Evolutionary conservation across 2,888 invertebrate genomes (phyloP).

Genomic region (Drosophila bunnanda): DNA sequence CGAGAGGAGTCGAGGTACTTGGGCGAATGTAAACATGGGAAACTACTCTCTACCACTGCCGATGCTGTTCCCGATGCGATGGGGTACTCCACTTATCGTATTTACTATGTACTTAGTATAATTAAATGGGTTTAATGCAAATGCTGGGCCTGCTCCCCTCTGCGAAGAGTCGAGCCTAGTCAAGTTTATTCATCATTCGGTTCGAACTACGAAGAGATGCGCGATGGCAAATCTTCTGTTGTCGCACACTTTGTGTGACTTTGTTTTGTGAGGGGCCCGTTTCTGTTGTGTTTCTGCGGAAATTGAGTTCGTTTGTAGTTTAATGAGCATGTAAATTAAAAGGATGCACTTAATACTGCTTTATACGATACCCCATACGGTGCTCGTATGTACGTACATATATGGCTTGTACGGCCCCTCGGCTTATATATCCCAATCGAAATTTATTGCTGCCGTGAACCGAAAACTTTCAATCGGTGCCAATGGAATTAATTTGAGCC

Average conservation of each 20-base stretch:
- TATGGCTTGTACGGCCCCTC: slow-evolving; percentile 20
- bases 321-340: slow-evolving; percentile 79
- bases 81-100: slow-evolving; percentile 56
- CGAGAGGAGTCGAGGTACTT: slow-evolving; percentile 34
- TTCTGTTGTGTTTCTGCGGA: slow-evolving; percentile 42
- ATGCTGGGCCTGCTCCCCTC: slow-evolving; percentile 42
- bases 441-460: slow-evolving; percentile 76
- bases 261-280: slow-evolving; percentile 26
- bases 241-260: slow-evolving; percentile 45
- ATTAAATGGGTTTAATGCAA: slow-evolving; percentile 79
- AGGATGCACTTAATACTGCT: slow-evolving; percentile 72
- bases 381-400: neutral
- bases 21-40: slow-evolving; percentile 56
- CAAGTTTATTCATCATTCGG: slow-evolving; percentile 67
- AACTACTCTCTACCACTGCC: slow-evolving; percentile 38
- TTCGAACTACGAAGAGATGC: slow-evolving; percentile 33
- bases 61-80: slow-evolving; percentile 17
- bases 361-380: slow-evolving; percentile 20
- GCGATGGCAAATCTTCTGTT: slow-evolving; percentile 14
- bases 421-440: slow-evolving; percentile 54
- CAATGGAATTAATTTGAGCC: slow-evolving; percentile 77
- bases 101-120: slow-evolving; percentile 81
- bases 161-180: slow-evolving; percentile 4
- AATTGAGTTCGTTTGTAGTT: slow-evolving; percentile 71
- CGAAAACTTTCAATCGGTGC: slow-evolving; percentile 78